phyloP scores from a whole-genome alignment of 2,888 invertebrate genomes.

The Cerastis leucographa region DNA sequence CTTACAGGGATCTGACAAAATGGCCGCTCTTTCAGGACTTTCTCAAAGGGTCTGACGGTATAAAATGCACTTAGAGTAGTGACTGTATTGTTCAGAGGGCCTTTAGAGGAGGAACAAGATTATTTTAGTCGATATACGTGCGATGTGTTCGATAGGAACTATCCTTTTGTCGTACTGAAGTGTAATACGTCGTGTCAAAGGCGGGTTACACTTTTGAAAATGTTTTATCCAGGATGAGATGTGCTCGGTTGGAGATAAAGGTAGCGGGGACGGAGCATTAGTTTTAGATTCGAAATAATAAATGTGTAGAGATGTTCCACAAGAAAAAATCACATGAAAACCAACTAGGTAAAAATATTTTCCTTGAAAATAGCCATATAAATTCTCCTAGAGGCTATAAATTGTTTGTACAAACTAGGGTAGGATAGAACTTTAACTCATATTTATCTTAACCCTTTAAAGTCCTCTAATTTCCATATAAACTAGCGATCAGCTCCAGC shows the following conservation, averaged over 20 bases:
- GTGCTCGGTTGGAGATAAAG: slow-evolving; percentile 9
- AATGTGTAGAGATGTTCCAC: too few relatives aligned
- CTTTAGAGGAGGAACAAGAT: slow-evolving; percentile 78
- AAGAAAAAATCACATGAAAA: neutral
- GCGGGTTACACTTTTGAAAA: slow-evolving; percentile 16
- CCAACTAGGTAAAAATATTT: neutral
- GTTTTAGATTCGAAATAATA: neutral
- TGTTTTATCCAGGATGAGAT: slow-evolving; percentile 33
- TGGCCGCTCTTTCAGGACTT: slow-evolving; percentile 70
- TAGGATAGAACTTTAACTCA: slow-evolving; percentile 43
- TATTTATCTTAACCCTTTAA: slow-evolving; percentile 55
- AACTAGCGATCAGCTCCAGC: slow-evolving; percentile 56
- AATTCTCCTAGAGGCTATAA: slow-evolving; percentile 13
- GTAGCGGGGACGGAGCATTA: too few relatives aligned
- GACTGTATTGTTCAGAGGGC: slow-evolving; percentile 80
- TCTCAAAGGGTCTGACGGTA: slow-evolving; percentile 80
- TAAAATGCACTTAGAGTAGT: slow-evolving; percentile 84
- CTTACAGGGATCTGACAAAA: slow-evolving; percentile 60
- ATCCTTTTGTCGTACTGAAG: slow-evolving; percentile 42
- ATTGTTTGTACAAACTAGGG: slow-evolving; percentile 30
- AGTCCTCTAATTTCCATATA: slow-evolving; percentile 56
- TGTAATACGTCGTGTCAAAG: slow-evolving; percentile 36
- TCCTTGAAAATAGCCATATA: slow-evolving; percentile 11
- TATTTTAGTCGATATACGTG: slow-evolving; percentile 77
- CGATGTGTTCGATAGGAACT: slow-evolving; percentile 64